Base-by-base conservation (phyloP, 2,113 vertebrate species). In the Trogon melanurus region DNA sequence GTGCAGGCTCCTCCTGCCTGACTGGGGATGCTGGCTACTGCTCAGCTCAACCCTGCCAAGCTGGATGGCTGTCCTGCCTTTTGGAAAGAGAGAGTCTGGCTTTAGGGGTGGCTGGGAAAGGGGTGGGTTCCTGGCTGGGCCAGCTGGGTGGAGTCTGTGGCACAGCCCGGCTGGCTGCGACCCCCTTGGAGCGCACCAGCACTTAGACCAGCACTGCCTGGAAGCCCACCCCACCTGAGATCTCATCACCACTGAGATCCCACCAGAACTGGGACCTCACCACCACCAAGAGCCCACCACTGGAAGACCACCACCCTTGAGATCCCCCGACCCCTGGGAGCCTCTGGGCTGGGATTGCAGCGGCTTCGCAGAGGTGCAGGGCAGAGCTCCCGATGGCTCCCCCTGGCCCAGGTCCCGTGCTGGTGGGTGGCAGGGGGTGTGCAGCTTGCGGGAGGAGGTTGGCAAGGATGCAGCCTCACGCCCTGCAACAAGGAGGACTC, bases 401-500 rank as follows among this genome's bases (percentile, higher is more conserved):
- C 54, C 51, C 53, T 36, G 81, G 75, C 34, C 5, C 36, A 4
- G 16, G 16, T 56, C 45, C 89, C 50, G 1, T 2, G 36, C 22
- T 2, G 0, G 26, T 4, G 85, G 53, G 47, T 72, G 89, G 80
- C 30, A 18, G 32, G 13, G 48, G 15, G 8, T 4, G 36, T 34
- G 81, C 6, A 32, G 36, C 78, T 61, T 5, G 25, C 65, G 27
- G 83, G 56, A 48, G 20, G 47, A 23, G 13, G 34, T 20, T 58
- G 93, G 58, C 89, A 73, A n/a, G 64, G 80, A 41, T 65, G 8
- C 41, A 10, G 47, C 41, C 14, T 11, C 21, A 0, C 45, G 5
- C n/a, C 30, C 56, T 21, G 65, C 84, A 41, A 96, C 92, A 97
- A 97, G 76, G 86, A 88, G 32, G 8, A 3, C 61, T 48, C 56